Percentiles rank a stretch among this genome's conserved stretches.
Conservation (phyloP, 1,140 invertebrate genomes). For the Sarcophaga peregrina region DNA sequence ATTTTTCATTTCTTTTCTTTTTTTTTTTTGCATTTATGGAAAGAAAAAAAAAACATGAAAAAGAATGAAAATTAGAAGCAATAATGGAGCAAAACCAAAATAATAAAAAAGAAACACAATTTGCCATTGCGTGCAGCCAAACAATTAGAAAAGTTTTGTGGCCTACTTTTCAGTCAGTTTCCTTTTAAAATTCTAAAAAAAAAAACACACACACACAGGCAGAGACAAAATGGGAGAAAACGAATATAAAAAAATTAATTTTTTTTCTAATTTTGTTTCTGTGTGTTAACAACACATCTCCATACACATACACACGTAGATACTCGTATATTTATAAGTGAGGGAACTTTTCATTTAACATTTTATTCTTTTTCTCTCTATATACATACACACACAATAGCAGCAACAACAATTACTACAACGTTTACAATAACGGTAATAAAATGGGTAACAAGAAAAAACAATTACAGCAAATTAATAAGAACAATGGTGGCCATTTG, state of each 20-base stretch:
- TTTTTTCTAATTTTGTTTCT: too few species aligned
- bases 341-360: neutral
- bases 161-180: slow-evolving; percentile 29
- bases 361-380: too few species aligned
- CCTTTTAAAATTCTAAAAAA: slow-evolving; percentile 9
- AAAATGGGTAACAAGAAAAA: slow-evolving; percentile 6
- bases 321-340: neutral
- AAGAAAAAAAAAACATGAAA: too few species aligned
- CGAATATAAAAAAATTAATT: too few species aligned
- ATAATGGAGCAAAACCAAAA: neutral
- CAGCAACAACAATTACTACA: neutral
- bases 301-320: neutral
- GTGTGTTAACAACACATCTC: too few species aligned
- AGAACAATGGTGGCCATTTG: slow-evolving; percentile 24
- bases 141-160: slow-evolving; percentile 40
- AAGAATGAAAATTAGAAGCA: too few species aligned
- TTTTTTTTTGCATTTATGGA: too few species aligned
- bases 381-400: neutral
- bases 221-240: too few species aligned
- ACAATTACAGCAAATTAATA: slow-evolving; percentile 27
- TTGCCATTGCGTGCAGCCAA: slow-evolving; percentile 29
- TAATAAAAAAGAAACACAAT: neutral
- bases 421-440: too few species aligned
- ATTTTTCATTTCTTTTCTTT: too few species aligned
- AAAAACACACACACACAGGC: neutral